Conservation (phyloP, 2,113 vertebrate species). For the Galeopterus variegatus region DNA sequence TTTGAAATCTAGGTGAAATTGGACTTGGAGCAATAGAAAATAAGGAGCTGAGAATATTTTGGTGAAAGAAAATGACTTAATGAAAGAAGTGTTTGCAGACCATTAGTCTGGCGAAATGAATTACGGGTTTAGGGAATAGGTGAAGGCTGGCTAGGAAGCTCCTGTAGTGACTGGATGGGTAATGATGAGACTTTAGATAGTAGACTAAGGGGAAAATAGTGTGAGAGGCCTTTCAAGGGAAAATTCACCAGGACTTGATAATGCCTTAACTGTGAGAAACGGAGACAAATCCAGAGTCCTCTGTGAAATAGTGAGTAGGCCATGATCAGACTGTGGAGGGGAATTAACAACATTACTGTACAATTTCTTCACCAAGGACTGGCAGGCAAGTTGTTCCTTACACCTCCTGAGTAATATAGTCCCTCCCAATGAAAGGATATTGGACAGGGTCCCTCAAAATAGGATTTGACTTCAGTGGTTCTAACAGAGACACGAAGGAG, state of each 20-base stretch:
- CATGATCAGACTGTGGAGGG: not conserved
- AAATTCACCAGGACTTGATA: conserved; percentile 34
- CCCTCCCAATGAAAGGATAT: not conserved
- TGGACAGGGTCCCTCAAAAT: conserved; percentile 35
- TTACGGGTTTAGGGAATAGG: not conserved
- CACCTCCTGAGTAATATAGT: not conserved
- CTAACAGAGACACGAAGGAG: conserved; percentile 23
- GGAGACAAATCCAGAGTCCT: conserved; percentile 25
- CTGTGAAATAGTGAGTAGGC: conserved; percentile 16
- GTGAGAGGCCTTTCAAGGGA: not conserved
- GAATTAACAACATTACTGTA: conserved; percentile 15
- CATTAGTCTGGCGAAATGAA: not conserved
- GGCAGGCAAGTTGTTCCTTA: not conserved
- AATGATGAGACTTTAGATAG: not conserved
- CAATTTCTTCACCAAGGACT: conserved; percentile 9
- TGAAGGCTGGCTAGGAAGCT: not conserved
- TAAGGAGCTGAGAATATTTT: conserved; percentile 23
- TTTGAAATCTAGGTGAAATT: conserved; percentile 41
- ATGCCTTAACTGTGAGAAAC: conserved; percentile 19
- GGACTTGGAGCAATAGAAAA: conserved; percentile 49
- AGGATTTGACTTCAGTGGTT: not conserved
- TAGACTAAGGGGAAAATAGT: not conserved
- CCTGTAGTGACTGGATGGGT: not conserved
- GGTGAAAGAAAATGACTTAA: not conserved
- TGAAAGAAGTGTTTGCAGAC: not conserved